Conservation (phyloP, 2,113 vertebrate species). For the Tautogolabrus adspersus region DNA sequence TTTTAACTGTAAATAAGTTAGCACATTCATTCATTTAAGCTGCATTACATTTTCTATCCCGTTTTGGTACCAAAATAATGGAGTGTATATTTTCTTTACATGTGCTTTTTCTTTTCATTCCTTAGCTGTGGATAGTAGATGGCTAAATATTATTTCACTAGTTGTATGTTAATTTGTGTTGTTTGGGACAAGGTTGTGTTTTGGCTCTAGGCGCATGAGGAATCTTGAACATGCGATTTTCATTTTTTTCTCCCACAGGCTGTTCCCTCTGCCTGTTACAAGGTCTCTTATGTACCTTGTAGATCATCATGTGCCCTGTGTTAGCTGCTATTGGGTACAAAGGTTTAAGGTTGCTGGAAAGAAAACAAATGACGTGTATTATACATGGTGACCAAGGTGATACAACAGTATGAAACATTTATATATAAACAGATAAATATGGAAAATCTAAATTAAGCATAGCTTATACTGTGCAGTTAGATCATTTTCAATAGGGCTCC, state of each 20-base stretch:
- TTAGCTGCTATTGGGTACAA: neutral
- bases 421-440: neutral
- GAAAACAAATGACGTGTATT: neutral
- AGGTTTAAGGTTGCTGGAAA: neutral
- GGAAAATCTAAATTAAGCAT: neutral
- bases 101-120: constrained; percentile 18
- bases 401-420: neutral
- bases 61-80: constrained; percentile 10
- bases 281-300: constrained; percentile 34
- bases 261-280: constrained; percentile 7
- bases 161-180: constrained; percentile 7
- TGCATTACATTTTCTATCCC: neutral
- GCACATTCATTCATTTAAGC: constrained; percentile 4
- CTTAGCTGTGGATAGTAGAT: neutral
- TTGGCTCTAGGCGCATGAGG: neutral
- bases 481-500: neutral
- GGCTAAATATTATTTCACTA: constrained; percentile 22
- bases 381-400: neutral
- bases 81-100: neutral
- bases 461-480: neutral
- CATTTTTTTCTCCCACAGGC: neutral
- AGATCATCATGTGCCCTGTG: constrained; percentile 19
- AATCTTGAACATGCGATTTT: constrained; percentile 9
- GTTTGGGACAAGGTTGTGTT: neutral
- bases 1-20: constrained; percentile 23